Conservation (phyloP, 2,888 invertebrate species). For the Agonopterix heracliana region DNA sequence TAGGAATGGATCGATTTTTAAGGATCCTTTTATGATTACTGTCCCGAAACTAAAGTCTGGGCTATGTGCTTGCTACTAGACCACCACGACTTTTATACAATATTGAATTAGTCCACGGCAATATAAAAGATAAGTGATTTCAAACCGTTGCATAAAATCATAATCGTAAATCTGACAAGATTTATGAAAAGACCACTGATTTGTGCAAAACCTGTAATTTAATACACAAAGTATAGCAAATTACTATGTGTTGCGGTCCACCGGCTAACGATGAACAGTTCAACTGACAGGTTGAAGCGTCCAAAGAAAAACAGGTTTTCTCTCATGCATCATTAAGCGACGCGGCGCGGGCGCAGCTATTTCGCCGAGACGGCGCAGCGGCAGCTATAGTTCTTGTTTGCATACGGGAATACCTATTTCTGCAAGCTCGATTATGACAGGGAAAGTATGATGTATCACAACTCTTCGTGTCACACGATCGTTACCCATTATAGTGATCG, state of each 20-base stretch:
- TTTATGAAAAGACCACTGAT: slow-evolving; percentile 11
- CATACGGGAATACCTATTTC: slow-evolving; percentile 2
- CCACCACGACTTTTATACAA: too few relatives aligned
- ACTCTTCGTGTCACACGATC: not conserved
- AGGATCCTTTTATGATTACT: too few relatives aligned
- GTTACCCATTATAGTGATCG: not conserved
- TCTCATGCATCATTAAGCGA: slow-evolving; percentile 28
- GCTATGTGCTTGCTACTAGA: too few relatives aligned
- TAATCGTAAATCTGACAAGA: slow-evolving; percentile 5
- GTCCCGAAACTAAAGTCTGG: too few relatives aligned
- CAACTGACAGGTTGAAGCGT: slow-evolving; percentile 20
- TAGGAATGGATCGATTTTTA: too few relatives aligned
- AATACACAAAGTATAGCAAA: slow-evolving; percentile 16
- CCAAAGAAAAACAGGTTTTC: slow-evolving; percentile 23
- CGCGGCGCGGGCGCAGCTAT: slow-evolving; percentile 3
- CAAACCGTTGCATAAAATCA: not conserved
- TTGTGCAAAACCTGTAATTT: slow-evolving; percentile 3
- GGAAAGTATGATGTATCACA: slow-evolving; percentile 7
- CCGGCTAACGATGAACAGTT: slow-evolving; percentile 15
- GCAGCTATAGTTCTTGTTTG: slow-evolving; percentile 2
- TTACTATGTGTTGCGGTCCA: slow-evolving; percentile 22
- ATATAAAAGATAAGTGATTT: too few relatives aligned
- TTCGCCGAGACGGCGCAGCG: not conserved
- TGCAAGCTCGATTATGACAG: slow-evolving; percentile 7
- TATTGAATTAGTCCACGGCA: too few relatives aligned